These are phyloP conservation scores for Ptychodera flava DNA, from an alignment of 35 echinoderm and acorn worm species.

Conservation along the genomic window DNA sequence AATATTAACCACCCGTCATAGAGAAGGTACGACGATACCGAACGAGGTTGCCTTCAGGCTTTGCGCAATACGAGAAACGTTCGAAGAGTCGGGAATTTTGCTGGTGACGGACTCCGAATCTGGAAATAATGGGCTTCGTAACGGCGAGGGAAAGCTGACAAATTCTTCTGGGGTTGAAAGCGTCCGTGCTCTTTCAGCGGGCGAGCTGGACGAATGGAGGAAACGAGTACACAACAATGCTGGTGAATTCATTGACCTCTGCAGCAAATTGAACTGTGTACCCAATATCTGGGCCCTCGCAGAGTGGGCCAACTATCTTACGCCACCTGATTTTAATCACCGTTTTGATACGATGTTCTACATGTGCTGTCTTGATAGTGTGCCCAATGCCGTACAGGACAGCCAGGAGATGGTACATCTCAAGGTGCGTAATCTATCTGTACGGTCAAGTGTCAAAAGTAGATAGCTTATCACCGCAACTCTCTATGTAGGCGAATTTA, in stretches of 20 bases:
- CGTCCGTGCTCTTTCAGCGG: not conserved
- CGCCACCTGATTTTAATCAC: conserved; percentile 31
- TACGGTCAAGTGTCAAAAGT: not conserved
- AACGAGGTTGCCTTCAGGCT: conserved; percentile 76
- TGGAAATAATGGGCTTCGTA: not conserved
- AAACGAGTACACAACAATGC: conserved; percentile 53
- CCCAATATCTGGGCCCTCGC: conserved; percentile 83
- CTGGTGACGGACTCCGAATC: conserved; percentile 18
- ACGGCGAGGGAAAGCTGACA: not conserved
- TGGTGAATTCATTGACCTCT: conserved; percentile 45
- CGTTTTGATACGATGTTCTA: conserved; percentile 83
- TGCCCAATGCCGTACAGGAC: conserved; percentile 48
- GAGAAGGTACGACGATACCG: conserved; percentile 14
- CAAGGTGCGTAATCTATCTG: conserved; percentile 20
- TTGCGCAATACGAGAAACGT: conserved; percentile 91
- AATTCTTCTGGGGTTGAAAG: not conserved
- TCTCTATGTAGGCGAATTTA: not conserved
- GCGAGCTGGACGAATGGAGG: conserved; percentile 37
- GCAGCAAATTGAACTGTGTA: conserved; percentile 18
- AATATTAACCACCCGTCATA: conserved; percentile 17
- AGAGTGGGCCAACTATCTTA: conserved; percentile 71
- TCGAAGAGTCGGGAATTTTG: conserved; percentile 82
- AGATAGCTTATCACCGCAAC: not conserved
- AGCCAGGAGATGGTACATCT: conserved; percentile 53
- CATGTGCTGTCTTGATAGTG: conserved; percentile 43